Percentiles rank a stretch among this genome's conserved stretches.
Conservation (phyloP, 2,113 vertebrate species). For the Pachycephala philippinensis region DNA sequence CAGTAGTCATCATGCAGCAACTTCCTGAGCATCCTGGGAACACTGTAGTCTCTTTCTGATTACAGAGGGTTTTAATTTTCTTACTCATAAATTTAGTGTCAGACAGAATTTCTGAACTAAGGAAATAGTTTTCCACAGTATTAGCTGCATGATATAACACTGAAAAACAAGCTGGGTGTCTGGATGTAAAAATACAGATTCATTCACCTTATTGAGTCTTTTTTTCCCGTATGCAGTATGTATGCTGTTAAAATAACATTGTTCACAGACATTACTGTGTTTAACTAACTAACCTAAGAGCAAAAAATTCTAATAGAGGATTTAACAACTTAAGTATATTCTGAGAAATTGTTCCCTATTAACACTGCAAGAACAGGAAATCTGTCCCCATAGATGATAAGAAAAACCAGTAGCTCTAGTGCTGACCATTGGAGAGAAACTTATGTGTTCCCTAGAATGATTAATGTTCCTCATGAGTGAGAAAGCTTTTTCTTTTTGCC, state of each 20-base stretch:
- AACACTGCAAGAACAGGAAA: not conserved
- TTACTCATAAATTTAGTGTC: not conserved
- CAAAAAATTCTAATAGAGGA: not conserved
- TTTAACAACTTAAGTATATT: not conserved
- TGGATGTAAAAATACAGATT: not conserved
- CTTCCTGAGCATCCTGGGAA: not conserved
- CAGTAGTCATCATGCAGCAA: not conserved
- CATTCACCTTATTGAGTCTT: not conserved
- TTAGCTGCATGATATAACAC: not conserved
- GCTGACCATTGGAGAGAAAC: not conserved
- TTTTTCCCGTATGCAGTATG: not conserved
- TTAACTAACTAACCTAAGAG: not conserved
- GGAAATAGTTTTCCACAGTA: not conserved
- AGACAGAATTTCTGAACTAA: not conserved
- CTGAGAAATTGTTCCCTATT: not conserved
- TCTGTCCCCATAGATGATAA: not conserved
- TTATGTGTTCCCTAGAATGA: not conserved
- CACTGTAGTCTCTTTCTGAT: not conserved
- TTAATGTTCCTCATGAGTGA: not conserved
- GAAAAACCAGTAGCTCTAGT: not conserved
- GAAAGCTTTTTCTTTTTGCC: slow-evolving; percentile 37
- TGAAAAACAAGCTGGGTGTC: not conserved
- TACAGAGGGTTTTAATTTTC: not conserved
- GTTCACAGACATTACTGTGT: not conserved
- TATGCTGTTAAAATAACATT: not conserved